phyloP scores from a whole-genome alignment of 2,797 vertebrate species.

The Morelia viridis region DNA sequence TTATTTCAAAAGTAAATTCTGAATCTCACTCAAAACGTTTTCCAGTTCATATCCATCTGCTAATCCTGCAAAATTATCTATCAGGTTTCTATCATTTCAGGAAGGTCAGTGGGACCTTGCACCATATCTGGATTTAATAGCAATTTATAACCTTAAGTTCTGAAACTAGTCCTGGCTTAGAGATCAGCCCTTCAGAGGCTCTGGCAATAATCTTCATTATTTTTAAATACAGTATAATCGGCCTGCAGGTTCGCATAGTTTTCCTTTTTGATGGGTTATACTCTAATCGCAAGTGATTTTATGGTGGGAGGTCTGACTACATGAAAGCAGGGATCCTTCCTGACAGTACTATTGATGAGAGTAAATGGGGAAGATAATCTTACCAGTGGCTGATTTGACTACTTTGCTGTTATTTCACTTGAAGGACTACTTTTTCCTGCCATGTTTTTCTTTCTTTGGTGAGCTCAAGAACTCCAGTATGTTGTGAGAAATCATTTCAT shows the following conservation, averaged over 20 bases:
- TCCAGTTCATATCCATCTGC: background rate
- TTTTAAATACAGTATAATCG: background rate
- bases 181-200: background rate
- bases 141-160: background rate
- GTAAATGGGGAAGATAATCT: background rate
- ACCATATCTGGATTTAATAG: background rate
- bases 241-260: background rate
- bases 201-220: background rate
- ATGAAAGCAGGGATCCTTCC: background rate
- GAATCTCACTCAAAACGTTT: background rate
- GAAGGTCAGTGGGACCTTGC: background rate
- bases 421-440: slow-evolving; percentile 16
- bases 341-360: slow-evolving; percentile 4
- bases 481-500: slow-evolving; percentile 23
- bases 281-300: background rate
- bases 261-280: background rate
- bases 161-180: background rate
- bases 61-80: background rate
- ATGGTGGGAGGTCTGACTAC: background rate
- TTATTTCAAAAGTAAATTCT: background rate
- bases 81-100: background rate
- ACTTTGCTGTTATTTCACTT: background rate
- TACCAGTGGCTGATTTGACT: background rate
- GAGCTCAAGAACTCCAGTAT: slow-evolving; percentile 18
- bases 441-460: slow-evolving; percentile 22